Conservation (phyloP, 2,888 invertebrate genomes). For the Abscondita cerata region DNA sequence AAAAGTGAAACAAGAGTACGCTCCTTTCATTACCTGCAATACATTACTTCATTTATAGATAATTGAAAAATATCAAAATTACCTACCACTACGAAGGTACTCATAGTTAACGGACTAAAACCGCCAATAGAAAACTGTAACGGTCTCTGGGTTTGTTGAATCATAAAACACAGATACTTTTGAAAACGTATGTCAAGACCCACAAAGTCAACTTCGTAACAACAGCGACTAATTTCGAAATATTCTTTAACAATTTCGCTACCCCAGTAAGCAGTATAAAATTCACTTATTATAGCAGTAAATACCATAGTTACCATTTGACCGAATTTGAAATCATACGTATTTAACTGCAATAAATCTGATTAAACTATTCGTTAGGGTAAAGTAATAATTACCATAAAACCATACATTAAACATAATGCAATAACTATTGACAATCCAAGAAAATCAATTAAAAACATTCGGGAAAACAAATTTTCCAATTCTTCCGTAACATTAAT, state of each 20-base stretch:
- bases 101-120: neutral
- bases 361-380: no score
- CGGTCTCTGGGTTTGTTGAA: neutral
- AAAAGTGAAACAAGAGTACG: neutral
- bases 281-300: neutral
- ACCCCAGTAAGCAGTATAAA: neutral
- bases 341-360: neutral
- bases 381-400: no score
- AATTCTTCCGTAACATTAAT: conserved; percentile 69
- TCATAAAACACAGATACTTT: neutral
- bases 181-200: neutral
- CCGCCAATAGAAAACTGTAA: neutral
- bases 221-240: neutral
- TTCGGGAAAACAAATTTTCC: neutral
- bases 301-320: neutral
- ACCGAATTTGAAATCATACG: neutral
- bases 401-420: neutral
- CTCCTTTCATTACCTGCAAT: conserved; percentile 1
- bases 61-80: no score
- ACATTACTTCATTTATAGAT: no score
- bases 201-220: neutral
- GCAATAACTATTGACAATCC: neutral
- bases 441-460: neutral
- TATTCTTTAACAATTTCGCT: no score
- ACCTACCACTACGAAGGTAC: neutral